These are phyloP conservation scores for Ostrea edulis DNA, from an alignment of 1,140 invertebrate genomes.

Conservation along the genomic window DNA sequence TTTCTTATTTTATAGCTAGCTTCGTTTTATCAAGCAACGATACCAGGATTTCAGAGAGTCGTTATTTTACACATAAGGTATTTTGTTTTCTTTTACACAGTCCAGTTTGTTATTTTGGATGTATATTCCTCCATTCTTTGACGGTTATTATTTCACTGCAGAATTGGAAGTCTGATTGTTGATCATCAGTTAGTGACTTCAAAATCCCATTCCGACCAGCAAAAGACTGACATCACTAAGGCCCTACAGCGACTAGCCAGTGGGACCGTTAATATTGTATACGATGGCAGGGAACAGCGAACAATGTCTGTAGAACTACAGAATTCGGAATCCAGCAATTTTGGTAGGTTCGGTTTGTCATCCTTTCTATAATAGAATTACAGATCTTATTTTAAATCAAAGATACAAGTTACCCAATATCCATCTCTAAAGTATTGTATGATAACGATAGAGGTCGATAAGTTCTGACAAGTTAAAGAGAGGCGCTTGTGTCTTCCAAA, in stretches of 20 bases:
- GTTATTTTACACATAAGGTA: not conserved
- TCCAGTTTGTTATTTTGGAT: not conserved
- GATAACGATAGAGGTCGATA: not conserved
- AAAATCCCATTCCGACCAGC: not conserved
- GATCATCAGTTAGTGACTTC: not conserved
- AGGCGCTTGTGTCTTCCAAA: too few species aligned
- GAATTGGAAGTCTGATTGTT: constrained; percentile 22
- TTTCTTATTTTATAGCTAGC: not conserved
- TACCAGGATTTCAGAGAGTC: not conserved
- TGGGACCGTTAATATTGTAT: not conserved
- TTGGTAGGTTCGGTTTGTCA: not conserved
- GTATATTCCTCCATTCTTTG: not conserved
- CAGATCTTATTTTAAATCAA: not conserved
- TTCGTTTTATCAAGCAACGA: constrained; percentile 11
- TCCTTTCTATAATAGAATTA: not conserved
- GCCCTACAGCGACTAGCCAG: not conserved
- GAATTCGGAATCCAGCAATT: not conserved
- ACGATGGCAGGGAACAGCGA: not conserved
- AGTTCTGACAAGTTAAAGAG: not conserved
- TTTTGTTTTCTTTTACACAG: too few species aligned
- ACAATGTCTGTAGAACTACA: not conserved
- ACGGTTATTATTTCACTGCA: not conserved
- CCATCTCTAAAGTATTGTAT: not conserved
- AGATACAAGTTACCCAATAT: not conserved
- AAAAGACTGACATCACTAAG: not conserved